Conservation (phyloP, 2,113 vertebrate species). For the Tachuris rubrigastra region DNA sequence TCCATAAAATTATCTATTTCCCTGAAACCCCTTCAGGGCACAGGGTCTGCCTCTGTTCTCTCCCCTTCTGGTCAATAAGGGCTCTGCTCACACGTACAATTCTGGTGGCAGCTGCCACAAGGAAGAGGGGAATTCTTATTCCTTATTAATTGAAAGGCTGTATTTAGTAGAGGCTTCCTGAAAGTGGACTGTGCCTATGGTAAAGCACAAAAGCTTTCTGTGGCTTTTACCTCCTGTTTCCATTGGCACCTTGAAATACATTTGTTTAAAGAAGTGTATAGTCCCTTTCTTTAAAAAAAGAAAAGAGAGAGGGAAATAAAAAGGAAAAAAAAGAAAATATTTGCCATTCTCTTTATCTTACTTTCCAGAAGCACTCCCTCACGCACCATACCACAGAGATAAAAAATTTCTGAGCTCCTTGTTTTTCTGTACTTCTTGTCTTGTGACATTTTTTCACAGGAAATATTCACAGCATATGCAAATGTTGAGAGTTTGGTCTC, state of each 20-base stretch:
- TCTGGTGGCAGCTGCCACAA: neutral
- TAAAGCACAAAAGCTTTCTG: neutral
- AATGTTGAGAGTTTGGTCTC: neutral
- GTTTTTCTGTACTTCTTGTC: neutral
- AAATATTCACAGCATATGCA: neutral
- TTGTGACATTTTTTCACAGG: neutral
- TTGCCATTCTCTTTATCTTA: neutral
- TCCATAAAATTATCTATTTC: neutral
- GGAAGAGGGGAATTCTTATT: neutral
- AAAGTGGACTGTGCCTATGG: neutral
- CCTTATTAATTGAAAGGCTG: neutral
- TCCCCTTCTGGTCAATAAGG: neutral
- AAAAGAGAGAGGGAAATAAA: no score
- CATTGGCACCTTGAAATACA: neutral
- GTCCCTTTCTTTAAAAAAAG: neutral
- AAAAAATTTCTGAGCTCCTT: neutral
- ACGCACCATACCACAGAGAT: neutral
- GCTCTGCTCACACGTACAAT: neutral
- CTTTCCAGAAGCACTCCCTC: neutral
- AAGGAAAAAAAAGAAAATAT: neutral
- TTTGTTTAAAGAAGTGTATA: neutral
- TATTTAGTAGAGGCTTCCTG: neutral
- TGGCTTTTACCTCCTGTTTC: neutral
- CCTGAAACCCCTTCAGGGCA: neutral
- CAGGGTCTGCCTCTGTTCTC: neutral